Evolutionary conservation across 2,888 invertebrate genomes (phyloP).

Genomic region (Geophilus truncorum): DNA sequence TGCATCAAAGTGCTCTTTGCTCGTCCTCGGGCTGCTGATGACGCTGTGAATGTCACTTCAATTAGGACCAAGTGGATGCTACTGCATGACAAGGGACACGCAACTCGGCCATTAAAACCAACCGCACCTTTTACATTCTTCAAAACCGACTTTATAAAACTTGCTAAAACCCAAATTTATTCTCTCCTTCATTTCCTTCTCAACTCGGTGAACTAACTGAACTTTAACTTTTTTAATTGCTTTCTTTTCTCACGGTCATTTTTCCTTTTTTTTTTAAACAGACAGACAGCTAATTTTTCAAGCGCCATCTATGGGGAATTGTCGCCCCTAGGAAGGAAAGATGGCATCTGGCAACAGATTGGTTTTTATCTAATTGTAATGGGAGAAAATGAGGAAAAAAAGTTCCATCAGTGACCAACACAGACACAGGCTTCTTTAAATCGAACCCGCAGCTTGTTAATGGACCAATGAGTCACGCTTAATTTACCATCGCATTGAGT

Average conservation of each 20-base stretch:
- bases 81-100: background rate
- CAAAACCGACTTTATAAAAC: background rate
- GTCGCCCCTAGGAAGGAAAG: background rate
- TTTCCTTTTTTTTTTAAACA: background rate
- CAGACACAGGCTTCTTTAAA: background rate
- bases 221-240: background rate
- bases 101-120: background rate
- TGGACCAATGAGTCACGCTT: slow-evolving; percentile 11
- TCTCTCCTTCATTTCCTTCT: background rate
- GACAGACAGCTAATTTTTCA: background rate
- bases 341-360: background rate
- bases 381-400: background rate
- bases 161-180: background rate
- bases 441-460: background rate
- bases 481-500: background rate
- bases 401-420: background rate
- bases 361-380: slow-evolving; percentile 1
- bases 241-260: background rate
- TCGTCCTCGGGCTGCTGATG: background rate
- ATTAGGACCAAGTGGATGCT: slow-evolving; percentile 2
- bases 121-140: background rate
- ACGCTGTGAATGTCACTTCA: background rate
- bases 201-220: background rate
- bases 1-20: background rate
- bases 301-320: background rate